Evolutionary conservation across 2,888 invertebrate genomes (phyloP), one percentile per base, ranked within the genome.

Genomic region (Chrysolina americana): DNA sequence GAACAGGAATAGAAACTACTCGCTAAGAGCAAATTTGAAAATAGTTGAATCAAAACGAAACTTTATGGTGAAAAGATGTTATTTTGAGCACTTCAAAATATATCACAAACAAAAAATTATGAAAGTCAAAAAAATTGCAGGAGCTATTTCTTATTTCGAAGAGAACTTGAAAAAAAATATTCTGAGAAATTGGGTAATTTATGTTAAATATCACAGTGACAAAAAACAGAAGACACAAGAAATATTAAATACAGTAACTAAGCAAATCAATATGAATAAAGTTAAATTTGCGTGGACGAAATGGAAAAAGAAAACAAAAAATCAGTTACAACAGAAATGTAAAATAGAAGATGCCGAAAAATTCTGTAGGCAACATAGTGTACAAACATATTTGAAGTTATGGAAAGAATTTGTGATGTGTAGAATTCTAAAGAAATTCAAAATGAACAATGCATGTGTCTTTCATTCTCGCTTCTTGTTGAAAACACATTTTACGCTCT

Each of bases 301-400:
- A 56, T 74, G 82, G 82, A 79, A 75, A 77, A 53, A 47, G 0
- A 77, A 76, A 70, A 73, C 62, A 23, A 28, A 56, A 36, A 15
- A 75, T 53, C 56, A 78, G 75, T 70, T 74, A 64, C 13, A 64
- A 10, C 64, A 73, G 50, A 74, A 53, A 68, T 15, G 6, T 65
- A 73, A 64, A 68, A 41, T 75, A 13, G 70, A 13, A 17, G 21
- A 0, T n/a, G 48, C 66, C 17, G 48, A 66, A 23, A 21, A 28
- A 9, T 66, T 50, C 19, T 50, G 10, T 19, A 53, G 21, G 15
- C 13, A 19, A 48, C n/a, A 23, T 66, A 15, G 28, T 19, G 4
- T 13, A 13, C 19, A 21, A 53, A 66, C 21, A 66, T 66, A 28
- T 36, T 68, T 65, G 73, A 69, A 68, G 41, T 17, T 13, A 59